Conservation (phyloP, 2,113 vertebrate genomes). For the Numida meleagris region DNA sequence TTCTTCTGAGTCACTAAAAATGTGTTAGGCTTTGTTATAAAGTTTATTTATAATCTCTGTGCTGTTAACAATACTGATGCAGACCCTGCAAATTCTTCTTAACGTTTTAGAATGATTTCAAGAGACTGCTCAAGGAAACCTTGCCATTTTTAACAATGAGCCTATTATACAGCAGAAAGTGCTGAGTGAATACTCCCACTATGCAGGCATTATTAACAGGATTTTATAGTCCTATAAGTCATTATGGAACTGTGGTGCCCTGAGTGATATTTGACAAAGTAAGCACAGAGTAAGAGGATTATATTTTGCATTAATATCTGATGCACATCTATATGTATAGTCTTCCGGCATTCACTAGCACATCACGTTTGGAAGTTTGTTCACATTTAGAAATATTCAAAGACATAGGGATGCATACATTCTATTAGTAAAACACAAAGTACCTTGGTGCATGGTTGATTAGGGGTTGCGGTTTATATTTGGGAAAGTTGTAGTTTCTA, state of each 20-base stretch:
- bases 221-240: not conserved
- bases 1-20: not conserved
- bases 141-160: not conserved
- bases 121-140: not conserved
- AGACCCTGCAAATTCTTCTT: not conserved
- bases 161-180: not conserved
- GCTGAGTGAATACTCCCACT: not conserved
- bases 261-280: not conserved
- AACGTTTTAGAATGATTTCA: not conserved
- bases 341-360: not conserved
- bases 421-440: not conserved
- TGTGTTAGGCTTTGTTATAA: not conserved
- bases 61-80: not conserved
- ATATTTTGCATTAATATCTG: not conserved
- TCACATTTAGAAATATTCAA: not conserved
- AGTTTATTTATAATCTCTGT: not conserved
- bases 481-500: constrained; percentile 97
- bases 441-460: constrained; percentile 98
- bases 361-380: not conserved
- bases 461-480: constrained; percentile 94
- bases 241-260: not conserved
- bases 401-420: not conserved
- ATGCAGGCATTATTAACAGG: rapidly evolving
- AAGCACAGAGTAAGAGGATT: not conserved
- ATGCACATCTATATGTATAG: too few relatives aligned